A percentile compares a stretch with the other conserved stretches of the same genome.
phyloP scores from a whole-genome alignment of 37 sponge, comb jelly and placozoan genomes.

The Crambe crambe region DNA sequence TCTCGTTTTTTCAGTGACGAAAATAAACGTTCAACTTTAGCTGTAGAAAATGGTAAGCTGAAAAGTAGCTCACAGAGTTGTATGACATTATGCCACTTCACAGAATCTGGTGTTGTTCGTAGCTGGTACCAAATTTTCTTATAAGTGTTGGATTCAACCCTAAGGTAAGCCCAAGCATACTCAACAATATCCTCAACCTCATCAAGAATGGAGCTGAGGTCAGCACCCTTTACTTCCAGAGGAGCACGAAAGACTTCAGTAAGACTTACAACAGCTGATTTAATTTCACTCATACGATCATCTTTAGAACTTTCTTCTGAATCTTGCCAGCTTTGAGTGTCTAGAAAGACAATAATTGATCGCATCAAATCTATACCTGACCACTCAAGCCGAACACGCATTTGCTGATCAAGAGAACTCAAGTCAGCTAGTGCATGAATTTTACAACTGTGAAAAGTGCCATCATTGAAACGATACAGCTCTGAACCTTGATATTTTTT shows the following conservation, averaged over 20 bases:
- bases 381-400: too few relatives aligned
- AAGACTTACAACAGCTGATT: not conserved
- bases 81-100: conserved; percentile 54
- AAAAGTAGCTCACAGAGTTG: too few relatives aligned
- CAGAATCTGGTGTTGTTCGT: too few relatives aligned
- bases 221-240: too few relatives aligned
- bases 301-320: too few relatives aligned
- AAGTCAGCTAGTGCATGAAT: conserved; percentile 27
- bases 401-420: too few relatives aligned
- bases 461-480: not conserved
- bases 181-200: conserved; percentile 36
- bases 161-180: conserved; percentile 28
- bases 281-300: too few relatives aligned
- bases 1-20: conserved; percentile 22
- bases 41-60: conserved; percentile 40
- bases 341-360: too few relatives aligned
- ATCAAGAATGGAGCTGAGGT: conserved; percentile 19
- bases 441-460: conserved; percentile 20
- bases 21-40: conserved; percentile 21
- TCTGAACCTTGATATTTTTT: conserved; percentile 18
- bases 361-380: too few relatives aligned
- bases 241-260: conserved; percentile 6
- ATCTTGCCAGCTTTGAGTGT: too few relatives aligned
- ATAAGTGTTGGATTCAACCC: conserved; percentile 8
- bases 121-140: conserved; percentile 38